Percentiles rank a stretch among this genome's conserved stretches.
Evolutionary conservation across 2,797 vertebrate genomes (phyloP).

Genomic region (Remorina albescens): DNA sequence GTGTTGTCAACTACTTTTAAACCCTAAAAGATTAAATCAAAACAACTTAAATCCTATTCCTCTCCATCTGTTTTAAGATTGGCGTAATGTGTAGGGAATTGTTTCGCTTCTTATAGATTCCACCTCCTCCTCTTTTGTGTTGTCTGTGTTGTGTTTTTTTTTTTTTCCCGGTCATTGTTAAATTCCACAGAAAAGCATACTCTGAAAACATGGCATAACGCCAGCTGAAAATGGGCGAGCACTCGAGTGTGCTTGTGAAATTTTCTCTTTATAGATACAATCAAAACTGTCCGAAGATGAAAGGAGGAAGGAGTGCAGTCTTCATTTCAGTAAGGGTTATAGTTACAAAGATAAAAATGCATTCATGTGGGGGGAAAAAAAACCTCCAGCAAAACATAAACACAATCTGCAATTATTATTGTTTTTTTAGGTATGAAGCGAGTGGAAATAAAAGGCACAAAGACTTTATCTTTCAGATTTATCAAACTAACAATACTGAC

Average conservation of each 20-base stretch:
- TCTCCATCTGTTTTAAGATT: slow-evolving; percentile 46
- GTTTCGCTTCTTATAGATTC: slow-evolving; percentile 7
- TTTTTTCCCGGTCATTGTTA: slow-evolving; percentile 7
- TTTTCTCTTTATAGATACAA: neutral
- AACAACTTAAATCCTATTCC: slow-evolving; percentile 31
- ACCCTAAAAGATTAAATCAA: slow-evolving; percentile 19
- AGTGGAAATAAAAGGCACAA: neutral
- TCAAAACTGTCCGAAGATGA: neutral
- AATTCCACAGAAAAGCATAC: neutral
- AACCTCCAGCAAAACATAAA: slow-evolving; percentile 4
- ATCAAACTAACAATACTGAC: neutral
- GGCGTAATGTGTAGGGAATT: slow-evolving; percentile 5
- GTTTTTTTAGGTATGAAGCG: neutral
- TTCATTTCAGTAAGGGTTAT: neutral
- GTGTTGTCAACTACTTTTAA: neutral
- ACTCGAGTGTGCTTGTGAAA: neutral
- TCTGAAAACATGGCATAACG: neutral
- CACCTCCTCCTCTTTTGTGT: neutral
- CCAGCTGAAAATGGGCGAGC: neutral
- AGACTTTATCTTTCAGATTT: neutral
- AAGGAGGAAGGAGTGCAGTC: neutral
- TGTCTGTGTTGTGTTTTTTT: neutral
- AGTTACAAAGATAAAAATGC: slow-evolving; percentile 24
- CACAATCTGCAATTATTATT: slow-evolving; percentile 5
- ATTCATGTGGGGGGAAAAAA: slow-evolving; percentile 19